Evolutionary conservation across 2,113 vertebrate genomes (phyloP), one percentile per base, ranked within the genome.

Genomic region (Malurus melanocephalus): DNA sequence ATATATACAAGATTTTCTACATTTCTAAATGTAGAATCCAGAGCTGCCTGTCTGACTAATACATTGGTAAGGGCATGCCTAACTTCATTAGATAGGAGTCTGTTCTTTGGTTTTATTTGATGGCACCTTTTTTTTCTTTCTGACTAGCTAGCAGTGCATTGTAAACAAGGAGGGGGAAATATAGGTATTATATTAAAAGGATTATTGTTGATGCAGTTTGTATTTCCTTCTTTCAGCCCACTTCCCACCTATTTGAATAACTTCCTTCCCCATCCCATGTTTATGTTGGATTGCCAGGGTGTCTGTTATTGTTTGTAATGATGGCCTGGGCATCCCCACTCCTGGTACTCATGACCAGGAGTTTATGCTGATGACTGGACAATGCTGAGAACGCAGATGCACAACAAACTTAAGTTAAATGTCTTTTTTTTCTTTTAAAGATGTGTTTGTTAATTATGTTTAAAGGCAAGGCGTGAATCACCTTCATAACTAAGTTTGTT

Each of bases 1-100:
- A 94, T 87, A 72, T 16, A 35, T 75, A 32, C 73, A 82, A 61
- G 65, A 64, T 76, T 91, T 89, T 85, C 61, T 91, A 64, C 80
- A 78, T 74, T 92, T 90, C 45, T 90, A 76, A 92, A 88, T 65
- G 82, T 38, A 80, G 89, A 77, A 85, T 88, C 67, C 43, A 74
- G 73, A 85, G 71, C 16, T 92, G 82, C 33, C 80, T 93, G 71
- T 46, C 87, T 93, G 80, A 80, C 84, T 89, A 85, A 89, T 33
- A 17, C 32, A 13, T 79, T 51, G 73, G 76, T 67, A 83, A 81
- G 82, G 75, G 35, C 57, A 62, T 9, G 67, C 52, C 88, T 94
- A 26, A 83, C 55, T 94, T 72, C 68, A 81, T 91, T 82, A 85
- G 56, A 60, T 35, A 74, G 30, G 56, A 86, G 56, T 73, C 61